Conservation (phyloP, 2,113 vertebrate species). For the Pollimyrus isidori region DNA sequence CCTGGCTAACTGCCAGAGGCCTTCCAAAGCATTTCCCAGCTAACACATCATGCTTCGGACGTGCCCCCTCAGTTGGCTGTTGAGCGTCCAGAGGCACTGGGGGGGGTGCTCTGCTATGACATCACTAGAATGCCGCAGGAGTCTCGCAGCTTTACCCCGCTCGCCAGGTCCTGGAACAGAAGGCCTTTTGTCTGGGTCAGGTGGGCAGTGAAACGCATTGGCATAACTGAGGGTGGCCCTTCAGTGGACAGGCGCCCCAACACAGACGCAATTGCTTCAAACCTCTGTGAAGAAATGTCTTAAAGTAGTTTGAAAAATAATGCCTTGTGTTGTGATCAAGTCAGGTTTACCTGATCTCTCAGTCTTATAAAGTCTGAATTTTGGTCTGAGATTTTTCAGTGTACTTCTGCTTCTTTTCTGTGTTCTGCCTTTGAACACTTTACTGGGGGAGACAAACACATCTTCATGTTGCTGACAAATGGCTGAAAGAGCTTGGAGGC, state of each 20-base stretch:
- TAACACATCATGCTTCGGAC: not conserved
- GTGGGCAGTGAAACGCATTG: not conserved
- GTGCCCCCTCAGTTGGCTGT: slow-evolving; percentile 37
- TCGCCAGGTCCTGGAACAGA: slow-evolving; percentile 29
- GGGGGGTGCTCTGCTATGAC: slow-evolving; percentile 45
- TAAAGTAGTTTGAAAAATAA: not conserved
- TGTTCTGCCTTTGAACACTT: not conserved
- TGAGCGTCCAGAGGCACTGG: slow-evolving; percentile 30
- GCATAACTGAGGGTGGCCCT: slow-evolving; percentile 9
- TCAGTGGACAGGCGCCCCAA: slow-evolving; percentile 27
- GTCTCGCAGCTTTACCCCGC: slow-evolving; percentile 16
- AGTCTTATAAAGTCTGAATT: not conserved
- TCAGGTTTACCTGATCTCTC: not conserved
- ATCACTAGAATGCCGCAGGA: slow-evolving; percentile 44
- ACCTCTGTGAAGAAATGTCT: not conserved
- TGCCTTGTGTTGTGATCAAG: not conserved
- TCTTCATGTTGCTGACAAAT: not conserved
- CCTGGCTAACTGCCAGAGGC: not conserved
- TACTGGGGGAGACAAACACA: not conserved
- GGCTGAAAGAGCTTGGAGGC: not conserved
- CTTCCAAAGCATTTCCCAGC: not conserved
- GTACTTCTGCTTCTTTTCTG: not conserved
- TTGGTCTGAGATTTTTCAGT: not conserved
- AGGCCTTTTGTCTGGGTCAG: slow-evolving; percentile 46
- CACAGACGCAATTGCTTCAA: not conserved